Percentiles rank a stretch among this genome's conserved stretches.
phyloP scores from a whole-genome alignment of 2,797 vertebrate genomes.

The Accipiter badius region DNA sequence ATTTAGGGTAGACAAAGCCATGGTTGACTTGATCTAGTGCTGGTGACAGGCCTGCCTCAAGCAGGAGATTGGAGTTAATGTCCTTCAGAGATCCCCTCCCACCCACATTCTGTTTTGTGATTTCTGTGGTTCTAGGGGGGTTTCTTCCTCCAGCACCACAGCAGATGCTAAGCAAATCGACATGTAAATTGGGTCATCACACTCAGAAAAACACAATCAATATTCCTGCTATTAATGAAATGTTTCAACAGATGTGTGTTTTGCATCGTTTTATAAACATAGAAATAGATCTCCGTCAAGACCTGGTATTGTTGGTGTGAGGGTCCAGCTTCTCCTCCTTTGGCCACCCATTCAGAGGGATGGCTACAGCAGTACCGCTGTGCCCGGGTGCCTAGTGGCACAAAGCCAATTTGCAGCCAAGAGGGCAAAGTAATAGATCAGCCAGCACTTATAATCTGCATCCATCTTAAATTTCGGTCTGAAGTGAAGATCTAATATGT shows the following conservation, averaged over 20 bases:
- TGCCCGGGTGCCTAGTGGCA: not conserved
- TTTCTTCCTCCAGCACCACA: not conserved
- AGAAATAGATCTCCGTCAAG: not conserved
- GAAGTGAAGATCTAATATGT: not conserved
- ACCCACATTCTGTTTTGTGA: not conserved
- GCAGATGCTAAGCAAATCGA: conserved; percentile 3
- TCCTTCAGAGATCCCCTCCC: not conserved
- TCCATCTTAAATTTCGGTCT: not conserved
- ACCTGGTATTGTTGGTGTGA: not conserved
- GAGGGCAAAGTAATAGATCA: not conserved
- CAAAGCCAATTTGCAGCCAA: not conserved
- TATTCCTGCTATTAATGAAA: not conserved
- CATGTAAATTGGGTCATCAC: not conserved
- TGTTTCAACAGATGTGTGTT: not conserved
- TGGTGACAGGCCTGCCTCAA: not conserved
- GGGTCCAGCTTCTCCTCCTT: not conserved
- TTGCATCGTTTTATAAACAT: not conserved
- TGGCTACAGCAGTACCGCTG: not conserved
- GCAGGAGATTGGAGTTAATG: not conserved
- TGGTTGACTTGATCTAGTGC: not conserved
- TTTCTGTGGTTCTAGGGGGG: not conserved
- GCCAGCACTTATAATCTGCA: not conserved
- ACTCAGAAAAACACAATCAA: not conserved
- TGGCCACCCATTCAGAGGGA: not conserved
- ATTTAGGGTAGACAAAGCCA: not conserved